Conservation (phyloP, 2,797 vertebrate genomes). For the Gymnothorax javanicus region DNA sequence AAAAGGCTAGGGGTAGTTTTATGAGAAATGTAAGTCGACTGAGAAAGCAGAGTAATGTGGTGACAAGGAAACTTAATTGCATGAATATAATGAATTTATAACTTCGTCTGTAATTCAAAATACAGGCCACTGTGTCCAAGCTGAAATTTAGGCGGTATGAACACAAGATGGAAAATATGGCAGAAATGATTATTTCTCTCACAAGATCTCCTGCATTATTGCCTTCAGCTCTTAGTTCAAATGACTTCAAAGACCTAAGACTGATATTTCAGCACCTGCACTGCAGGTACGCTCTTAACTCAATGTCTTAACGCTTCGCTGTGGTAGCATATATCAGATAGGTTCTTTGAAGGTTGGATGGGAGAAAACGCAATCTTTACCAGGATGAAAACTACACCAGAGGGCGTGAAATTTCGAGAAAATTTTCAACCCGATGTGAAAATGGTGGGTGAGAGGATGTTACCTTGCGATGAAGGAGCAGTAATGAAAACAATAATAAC, state of each 20-base stretch:
- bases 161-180: background rate
- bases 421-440: background rate
- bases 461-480: constrained; percentile 16
- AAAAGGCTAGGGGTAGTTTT: background rate
- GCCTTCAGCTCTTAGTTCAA: constrained; percentile 1
- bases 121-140: background rate
- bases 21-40: background rate
- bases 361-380: constrained; percentile 23
- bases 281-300: background rate
- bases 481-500: constrained; percentile 32
- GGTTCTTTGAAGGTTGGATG: constrained; percentile 31
- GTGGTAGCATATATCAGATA: constrained; percentile 25
- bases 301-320: background rate
- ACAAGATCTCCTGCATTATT: constrained; percentile 9
- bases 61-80: background rate
- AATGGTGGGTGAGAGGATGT: constrained; percentile 22
- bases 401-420: constrained; percentile 13
- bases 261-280: constrained; percentile 14
- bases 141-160: background rate
- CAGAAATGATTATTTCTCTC: background rate
- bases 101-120: background rate
- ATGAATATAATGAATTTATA: background rate
- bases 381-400: constrained; percentile 5
- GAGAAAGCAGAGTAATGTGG: background rate
- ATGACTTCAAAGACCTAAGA: constrained; percentile 29